phyloP scores from a whole-genome alignment of 1,140 invertebrate species.

The Zaprionus nigranus region DNA sequence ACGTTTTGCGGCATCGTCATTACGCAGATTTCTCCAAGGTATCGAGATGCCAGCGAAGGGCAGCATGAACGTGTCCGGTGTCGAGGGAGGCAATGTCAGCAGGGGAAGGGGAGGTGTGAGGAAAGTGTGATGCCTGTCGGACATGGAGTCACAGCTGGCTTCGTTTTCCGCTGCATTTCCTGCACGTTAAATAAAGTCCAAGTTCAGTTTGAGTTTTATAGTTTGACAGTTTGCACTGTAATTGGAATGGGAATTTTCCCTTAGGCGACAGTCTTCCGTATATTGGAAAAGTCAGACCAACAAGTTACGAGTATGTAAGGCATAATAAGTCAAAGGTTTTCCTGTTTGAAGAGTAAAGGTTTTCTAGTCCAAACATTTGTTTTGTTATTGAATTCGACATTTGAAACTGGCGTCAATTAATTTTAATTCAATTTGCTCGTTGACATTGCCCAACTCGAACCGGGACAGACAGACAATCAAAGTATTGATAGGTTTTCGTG shows the following conservation, averaged over 20 bases:
- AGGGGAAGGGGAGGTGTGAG: too few relatives aligned
- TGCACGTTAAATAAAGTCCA: conserved; percentile 10
- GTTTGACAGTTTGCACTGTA: not conserved
- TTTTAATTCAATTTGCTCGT: conserved; percentile 11
- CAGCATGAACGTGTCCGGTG: conserved; percentile 15
- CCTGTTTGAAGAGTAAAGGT: not conserved
- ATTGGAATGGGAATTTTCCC: not conserved
- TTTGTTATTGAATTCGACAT: not conserved
- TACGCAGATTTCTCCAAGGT: conserved; percentile 72
- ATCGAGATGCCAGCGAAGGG: not conserved
- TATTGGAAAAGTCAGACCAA: not conserved
- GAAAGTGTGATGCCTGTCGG: not conserved
- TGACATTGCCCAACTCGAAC: not conserved
- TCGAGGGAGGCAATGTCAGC: not conserved
- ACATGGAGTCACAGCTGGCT: conserved; percentile 23
- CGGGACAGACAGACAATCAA: not conserved
- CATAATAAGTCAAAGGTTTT: too few relatives aligned
- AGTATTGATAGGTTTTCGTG: conserved; percentile 1
- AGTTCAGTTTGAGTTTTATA: conserved; percentile 8
- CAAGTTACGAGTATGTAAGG: too few relatives aligned
- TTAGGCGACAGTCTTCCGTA: not conserved
- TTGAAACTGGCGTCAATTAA: conserved; percentile 8
- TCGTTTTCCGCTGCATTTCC: conserved; percentile 4
- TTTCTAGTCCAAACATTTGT: not conserved
- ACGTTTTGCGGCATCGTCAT: conserved; percentile 46